phyloP scores from a whole-genome alignment of 2,113 vertebrate species.

The Hippocampus barbouri region DNA sequence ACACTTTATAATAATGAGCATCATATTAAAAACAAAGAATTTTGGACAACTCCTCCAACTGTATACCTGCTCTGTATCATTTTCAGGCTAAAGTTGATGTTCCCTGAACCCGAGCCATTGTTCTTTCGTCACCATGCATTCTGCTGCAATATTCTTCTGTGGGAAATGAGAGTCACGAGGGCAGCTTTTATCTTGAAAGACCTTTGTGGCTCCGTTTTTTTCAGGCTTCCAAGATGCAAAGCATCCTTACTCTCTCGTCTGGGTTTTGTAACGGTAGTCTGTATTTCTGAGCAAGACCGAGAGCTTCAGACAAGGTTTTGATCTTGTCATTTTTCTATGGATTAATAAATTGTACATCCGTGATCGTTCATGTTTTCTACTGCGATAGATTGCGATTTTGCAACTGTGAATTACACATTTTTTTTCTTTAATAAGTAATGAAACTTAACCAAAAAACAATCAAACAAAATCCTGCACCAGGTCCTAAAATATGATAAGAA shows the following conservation, averaged over 20 bases:
- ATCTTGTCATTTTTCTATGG: not conserved
- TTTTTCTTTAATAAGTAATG: too few relatives aligned
- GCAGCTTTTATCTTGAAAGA: constrained; percentile 57
- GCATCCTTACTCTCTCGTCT: constrained; percentile 22
- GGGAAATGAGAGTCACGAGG: constrained; percentile 27
- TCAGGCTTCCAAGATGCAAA: constrained; percentile 28
- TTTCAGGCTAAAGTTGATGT: constrained; percentile 11
- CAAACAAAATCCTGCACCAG: not conserved
- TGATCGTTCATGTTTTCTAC: too few relatives aligned
- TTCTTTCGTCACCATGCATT: constrained; percentile 45
- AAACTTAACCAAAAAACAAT: not conserved
- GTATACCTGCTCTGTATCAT: not conserved
- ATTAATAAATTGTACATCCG: too few relatives aligned
- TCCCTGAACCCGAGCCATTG: constrained; percentile 19
- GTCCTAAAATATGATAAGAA: too few relatives aligned
- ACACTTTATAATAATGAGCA: too few relatives aligned
- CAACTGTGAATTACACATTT: too few relatives aligned
- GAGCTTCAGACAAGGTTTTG: not conserved
- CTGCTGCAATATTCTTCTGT: constrained; percentile 48
- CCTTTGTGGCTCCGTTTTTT: constrained; percentile 35
- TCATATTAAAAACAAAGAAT: too few relatives aligned
- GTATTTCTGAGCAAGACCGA: not conserved
- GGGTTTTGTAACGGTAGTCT: constrained; percentile 2
- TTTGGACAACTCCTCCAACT: too few relatives aligned
- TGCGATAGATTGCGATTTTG: too few relatives aligned